Conservation (phyloP, 2,113 vertebrate species). For the Tachycineta bicolor region DNA sequence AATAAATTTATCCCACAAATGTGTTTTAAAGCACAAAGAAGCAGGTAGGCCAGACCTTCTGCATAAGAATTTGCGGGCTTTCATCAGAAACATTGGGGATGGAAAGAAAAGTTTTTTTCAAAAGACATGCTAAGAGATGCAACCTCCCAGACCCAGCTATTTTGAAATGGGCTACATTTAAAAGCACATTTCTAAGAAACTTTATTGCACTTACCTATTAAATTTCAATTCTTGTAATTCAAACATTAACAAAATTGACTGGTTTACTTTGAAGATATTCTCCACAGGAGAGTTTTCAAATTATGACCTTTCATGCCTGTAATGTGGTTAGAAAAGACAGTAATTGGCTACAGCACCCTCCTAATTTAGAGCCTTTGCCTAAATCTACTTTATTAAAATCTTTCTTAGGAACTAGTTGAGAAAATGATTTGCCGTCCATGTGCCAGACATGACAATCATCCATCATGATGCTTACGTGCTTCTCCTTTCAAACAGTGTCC, state of each 20-base stretch:
- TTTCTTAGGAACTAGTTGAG: not conserved
- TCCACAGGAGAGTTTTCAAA: not conserved
- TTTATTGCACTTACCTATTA: not conserved
- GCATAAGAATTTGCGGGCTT: fast-evolving
- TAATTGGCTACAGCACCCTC: not conserved
- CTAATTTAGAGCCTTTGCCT: not conserved
- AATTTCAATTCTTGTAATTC: not conserved
- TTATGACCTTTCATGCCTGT: not conserved
- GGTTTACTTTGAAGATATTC: not conserved
- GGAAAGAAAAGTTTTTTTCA: not conserved
- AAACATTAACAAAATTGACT: not conserved
- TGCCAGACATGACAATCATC: not conserved
- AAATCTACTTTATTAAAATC: not conserved
- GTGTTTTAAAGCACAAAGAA: not conserved
- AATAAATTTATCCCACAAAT: not conserved
- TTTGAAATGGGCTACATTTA: not conserved
- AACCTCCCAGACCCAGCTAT: fast-evolving
- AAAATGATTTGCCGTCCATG: not conserved
- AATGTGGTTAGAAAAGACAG: not conserved
- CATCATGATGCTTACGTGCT: fast-evolving
- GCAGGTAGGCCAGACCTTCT: not conserved
- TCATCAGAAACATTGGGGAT: not conserved
- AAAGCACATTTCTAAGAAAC: not conserved
- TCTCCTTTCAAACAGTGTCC: not conserved
- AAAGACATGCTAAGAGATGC: not conserved